Base-by-base conservation (phyloP, 2,797 vertebrate species). In the Periophthalmus magnuspinnatus region DNA sequence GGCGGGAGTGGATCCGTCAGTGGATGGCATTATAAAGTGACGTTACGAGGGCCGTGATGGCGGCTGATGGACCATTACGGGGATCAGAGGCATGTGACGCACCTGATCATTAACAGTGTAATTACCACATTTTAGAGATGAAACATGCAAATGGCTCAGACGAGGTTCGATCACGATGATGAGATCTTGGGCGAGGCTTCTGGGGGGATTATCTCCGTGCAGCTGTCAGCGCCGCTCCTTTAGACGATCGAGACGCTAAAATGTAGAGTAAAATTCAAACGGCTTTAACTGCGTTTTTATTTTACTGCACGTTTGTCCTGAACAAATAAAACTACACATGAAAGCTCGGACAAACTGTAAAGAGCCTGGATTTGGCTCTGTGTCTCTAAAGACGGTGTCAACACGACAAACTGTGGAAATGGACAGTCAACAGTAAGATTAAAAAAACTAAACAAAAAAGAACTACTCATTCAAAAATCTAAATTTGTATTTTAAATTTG, bases 1-100 rank as follows among this genome's bases (percentile, higher is more conserved):
- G 65, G 69, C 70, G 84, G 79, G 86, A 88, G 90, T 86, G 79
- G 80, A 90, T 88, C 85, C 76, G 70, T 76, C 76, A 80, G 70
- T 61, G 33, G 11, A n/a, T 52, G 47, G 17, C 47, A 65, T 65
- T 65, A 50, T 33, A 65, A 64, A 64, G 61, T 64, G 62, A 64
- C 63, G 52, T 65, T 63, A 45, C 60, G 65, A 54, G 69, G 33
- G 38, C 21, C 10, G 32, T 19, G 34, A 59, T 54, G 68, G 64
- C 4, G 41, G 17, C 45, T 72, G 73, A 78, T 76, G 34, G 67
- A 75, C 71, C 67, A 59, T 68, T 56, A 22, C 36, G 16, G 36
- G 48, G 33, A 14, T 34, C 11, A 22, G 32, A 70, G n/a, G 41
- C 36, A 68, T 62, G 70, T 68, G 62, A 69, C 47, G 65, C 47